Percentiles rank a stretch among this genome's conserved stretches.
These are phyloP conservation scores for Mactromeris polynyma DNA, from an alignment of 2,888 invertebrate genomes.

Conservation along the genomic window DNA sequence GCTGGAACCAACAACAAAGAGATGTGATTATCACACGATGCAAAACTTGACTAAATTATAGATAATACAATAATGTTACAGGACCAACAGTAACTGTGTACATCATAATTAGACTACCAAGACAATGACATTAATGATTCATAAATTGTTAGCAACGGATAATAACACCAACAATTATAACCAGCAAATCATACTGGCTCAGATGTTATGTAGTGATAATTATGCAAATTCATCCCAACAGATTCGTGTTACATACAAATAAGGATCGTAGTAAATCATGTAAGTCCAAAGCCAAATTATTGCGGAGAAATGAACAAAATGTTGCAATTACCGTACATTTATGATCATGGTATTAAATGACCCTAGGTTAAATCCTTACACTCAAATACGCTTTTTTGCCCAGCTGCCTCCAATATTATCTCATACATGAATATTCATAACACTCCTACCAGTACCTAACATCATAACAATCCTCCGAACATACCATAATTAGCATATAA, in stretches of 20 bases:
- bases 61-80: neutral
- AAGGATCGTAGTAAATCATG: neutral
- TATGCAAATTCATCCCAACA: neutral
- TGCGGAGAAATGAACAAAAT: too few species aligned
- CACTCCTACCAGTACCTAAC: neutral
- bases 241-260: neutral
- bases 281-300: too few species aligned
- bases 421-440: neutral
- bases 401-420: too few species aligned
- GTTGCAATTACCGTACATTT: too few species aligned
- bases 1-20: too few species aligned
- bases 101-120: neutral
- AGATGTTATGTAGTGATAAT: neutral
- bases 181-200: neutral
- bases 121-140: slow-evolving; percentile 10
- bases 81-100: neutral
- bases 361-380: too few species aligned
- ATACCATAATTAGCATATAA: neutral
- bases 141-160: slow-evolving; percentile 10
- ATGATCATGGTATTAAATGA: too few species aligned
- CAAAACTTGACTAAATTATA: neutral
- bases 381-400: too few species aligned
- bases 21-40: neutral
- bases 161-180: neutral
- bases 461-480: neutral